A percentile compares a stretch with the other conserved stretches of the same genome.
These are phyloP conservation scores for Lynx canadensis DNA, from an alignment of 2,113 vertebrate species.

Conservation along the genomic window DNA sequence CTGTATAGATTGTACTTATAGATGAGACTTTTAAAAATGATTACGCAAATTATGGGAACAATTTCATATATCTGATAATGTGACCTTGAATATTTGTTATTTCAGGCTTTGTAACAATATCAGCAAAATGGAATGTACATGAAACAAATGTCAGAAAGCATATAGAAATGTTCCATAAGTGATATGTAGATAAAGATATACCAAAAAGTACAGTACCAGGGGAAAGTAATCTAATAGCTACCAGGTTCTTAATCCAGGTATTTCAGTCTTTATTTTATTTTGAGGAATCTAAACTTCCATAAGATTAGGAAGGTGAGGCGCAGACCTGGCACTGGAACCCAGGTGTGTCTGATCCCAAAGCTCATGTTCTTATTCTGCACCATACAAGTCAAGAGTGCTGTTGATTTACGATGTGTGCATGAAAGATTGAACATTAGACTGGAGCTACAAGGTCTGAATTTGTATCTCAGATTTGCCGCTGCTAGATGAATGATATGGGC, in stretches of 20 bases:
- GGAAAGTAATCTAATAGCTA: neutral
- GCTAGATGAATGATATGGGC: neutral
- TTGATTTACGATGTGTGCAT: neutral
- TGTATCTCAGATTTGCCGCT: neutral
- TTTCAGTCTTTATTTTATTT: neutral
- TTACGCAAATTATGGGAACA: neutral
- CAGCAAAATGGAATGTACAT: neutral
- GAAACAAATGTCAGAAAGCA: conserved; percentile 32
- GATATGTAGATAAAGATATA: neutral
- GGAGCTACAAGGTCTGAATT: neutral
- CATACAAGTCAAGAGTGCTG: neutral
- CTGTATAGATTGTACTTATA: neutral
- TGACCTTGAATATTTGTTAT: neutral
- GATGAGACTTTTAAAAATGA: neutral
- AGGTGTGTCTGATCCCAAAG: neutral
- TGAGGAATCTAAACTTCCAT: neutral
- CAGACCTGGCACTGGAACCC: neutral
- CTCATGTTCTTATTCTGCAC: neutral
- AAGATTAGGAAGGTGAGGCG: neutral
- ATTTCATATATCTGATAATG: conserved; percentile 15
- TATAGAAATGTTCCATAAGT: neutral
- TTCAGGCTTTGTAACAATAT: conserved; percentile 30
- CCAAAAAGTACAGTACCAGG: neutral
- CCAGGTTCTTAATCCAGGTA: neutral
- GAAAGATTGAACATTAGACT: neutral